Base-by-base conservation (phyloP, 2,113 vertebrate genomes). In the Pandion haliaetus region DNA sequence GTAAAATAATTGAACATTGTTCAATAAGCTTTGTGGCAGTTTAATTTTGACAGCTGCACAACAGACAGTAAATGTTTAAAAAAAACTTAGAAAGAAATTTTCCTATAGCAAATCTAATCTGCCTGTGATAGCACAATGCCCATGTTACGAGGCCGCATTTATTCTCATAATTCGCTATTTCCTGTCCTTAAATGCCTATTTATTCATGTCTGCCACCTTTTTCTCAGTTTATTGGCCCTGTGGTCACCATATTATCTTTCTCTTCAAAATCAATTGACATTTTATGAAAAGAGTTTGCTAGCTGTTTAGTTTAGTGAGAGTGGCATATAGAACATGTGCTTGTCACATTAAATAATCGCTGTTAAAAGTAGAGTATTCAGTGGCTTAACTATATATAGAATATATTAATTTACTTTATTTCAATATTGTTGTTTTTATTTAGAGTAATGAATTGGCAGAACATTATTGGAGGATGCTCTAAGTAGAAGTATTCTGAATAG, bases 101-200 rank as follows among this genome's bases (percentile, higher is more conserved):
- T 59, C 55, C 45, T 88, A 9, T 65, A 90, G 82, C 67, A 90
- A 82, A 88, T 90, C 76, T 86, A 67, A 70, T 95, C 73, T 94
- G 42, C 54, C n/a, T 54, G 40, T 86, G 44, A 70, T 88, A 74
- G 31, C 71, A 29, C 28, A 62, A 40, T 4, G 9, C 66, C 21
- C 18, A 14, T 61, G 95, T 96, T 93, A 72, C 32, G 21, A 82
- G 86, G 40, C 50, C 8, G 4, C 55, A 54, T 95, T 96, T 96
- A 86, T 63, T 96, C 93, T 90, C 62, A 9, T 96, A 98, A 98
- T 97, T 97, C 94, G 66, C 94, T 97, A 47, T 95, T 97, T 97
- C 92, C 73, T 96, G 36, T 90, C 74, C 86, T 97, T 95, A 98
- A 98, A 96, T 90, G 78, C 67, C 93, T 97, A 86, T 98, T 97